Evolutionary conservation across 2,888 invertebrate genomes (phyloP).

Genomic region (Plebejus anna): DNA sequence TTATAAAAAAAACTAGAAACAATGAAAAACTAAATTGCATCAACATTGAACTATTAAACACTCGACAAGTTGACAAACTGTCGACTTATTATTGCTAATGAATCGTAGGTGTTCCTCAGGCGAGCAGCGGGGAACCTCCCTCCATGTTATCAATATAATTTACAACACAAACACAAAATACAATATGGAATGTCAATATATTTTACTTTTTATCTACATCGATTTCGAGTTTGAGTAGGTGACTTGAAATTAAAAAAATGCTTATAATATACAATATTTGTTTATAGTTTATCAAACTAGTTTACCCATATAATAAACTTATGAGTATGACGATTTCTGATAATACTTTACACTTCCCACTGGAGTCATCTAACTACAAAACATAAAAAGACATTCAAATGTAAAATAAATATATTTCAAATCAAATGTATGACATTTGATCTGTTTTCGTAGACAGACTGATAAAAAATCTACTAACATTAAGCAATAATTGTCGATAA

Average conservation of each 20-base stretch:
- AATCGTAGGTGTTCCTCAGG: not conserved
- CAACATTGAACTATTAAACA: conserved; percentile 20
- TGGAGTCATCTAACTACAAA: conserved; percentile 76
- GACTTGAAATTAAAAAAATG: conserved; percentile 65
- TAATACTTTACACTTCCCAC: conserved; percentile 61
- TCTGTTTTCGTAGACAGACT: conserved; percentile 72
- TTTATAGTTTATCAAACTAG: conserved; percentile 51
- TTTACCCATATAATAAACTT: conserved; percentile 50
- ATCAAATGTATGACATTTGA: conserved; percentile 80
- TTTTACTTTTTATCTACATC: conserved; percentile 77
- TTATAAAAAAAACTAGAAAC: conserved; percentile 25
- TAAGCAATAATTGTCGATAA: conserved; percentile 76
- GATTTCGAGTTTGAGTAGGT: conserved; percentile 68
- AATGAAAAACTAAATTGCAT: conserved; percentile 24
- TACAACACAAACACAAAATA: conserved; percentile 72
- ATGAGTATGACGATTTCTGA: conserved; percentile 53
- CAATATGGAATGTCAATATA: conserved; percentile 80
- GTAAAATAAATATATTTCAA: conserved; percentile 80
- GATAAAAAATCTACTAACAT: conserved; percentile 79
- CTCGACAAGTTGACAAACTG: conserved; percentile 6
- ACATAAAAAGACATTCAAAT: conserved; percentile 77
- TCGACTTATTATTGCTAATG: conserved; percentile 20
- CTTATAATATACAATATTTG: conserved; percentile 71
- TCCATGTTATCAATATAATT: conserved; percentile 39
- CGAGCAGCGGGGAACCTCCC: conserved; percentile 9